phyloP scores from a whole-genome alignment of 2,113 vertebrate species.

The Sitta europaea region DNA sequence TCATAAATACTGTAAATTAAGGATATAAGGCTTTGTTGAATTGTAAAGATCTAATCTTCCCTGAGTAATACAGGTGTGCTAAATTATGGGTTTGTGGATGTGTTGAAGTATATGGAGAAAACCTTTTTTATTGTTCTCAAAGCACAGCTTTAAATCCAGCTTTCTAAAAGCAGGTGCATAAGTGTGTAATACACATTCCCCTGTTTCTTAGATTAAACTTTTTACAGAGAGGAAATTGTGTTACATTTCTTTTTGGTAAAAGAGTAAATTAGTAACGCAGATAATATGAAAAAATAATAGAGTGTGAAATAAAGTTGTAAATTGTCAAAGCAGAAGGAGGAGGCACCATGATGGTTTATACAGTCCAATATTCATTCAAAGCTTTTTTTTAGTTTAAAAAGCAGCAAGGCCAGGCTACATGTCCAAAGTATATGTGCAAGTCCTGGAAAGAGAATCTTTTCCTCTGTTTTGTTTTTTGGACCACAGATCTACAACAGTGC shows the following conservation, averaged over 20 bases:
- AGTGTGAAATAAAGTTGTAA: not conserved
- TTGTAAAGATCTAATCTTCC: not conserved
- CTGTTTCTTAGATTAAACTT: not conserved
- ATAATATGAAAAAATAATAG: not conserved
- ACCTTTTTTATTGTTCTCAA: not conserved
- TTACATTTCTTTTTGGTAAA: not conserved
- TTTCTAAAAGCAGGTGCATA: not conserved
- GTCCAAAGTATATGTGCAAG: not conserved
- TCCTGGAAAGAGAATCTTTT: not conserved
- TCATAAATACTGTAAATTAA: not conserved
- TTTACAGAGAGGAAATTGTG: not conserved
- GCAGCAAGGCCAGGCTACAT: not conserved
- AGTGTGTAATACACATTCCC: not conserved
- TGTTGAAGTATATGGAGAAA: not conserved
- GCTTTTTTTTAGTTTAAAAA: not conserved
- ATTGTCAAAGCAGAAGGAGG: not conserved
- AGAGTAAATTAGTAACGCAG: not conserved
- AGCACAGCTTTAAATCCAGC: not conserved
- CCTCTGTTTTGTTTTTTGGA: not conserved
- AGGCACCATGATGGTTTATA: not conserved
- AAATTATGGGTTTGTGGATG: not conserved
- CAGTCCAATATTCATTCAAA: not conserved
- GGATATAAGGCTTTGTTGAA: not conserved
- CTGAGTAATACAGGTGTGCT: not conserved
- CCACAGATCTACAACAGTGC: not conserved